Evolutionary conservation across 2,113 vertebrate genomes (phyloP).

Genomic region (Mormyrus lacerda): DNA sequence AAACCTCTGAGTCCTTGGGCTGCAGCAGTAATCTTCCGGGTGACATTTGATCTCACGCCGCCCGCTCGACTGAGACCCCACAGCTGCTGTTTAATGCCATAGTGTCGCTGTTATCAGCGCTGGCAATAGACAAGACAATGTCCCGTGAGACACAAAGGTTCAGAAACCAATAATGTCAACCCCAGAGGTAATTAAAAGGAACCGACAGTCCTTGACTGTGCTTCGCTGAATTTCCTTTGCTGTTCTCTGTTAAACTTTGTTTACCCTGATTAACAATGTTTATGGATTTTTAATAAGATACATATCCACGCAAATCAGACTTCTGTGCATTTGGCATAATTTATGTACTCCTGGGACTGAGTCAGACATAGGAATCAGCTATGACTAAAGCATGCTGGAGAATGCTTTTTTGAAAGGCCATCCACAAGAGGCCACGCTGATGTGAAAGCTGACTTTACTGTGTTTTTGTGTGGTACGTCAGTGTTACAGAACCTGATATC

Average conservation of each 20-base stretch:
- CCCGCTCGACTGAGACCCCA: neutral
- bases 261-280: neutral
- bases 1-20: neutral
- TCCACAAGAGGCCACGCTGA: neutral
- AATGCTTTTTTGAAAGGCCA: neutral
- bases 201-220: neutral
- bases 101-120: neutral
- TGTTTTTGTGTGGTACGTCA: neutral
- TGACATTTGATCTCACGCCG: neutral
- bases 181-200: neutral
- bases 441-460: neutral
- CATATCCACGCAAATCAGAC: neutral
- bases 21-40: neutral
- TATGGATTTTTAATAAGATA: neutral
- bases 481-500: neutral
- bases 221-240: neutral
- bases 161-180: neutral
- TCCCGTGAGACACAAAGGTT: neutral
- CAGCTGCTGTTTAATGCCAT: neutral
- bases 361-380: neutral
- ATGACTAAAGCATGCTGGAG: neutral
- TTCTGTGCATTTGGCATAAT: neutral
- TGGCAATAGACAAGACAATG: too few species aligned
- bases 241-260: neutral
- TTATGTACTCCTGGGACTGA: neutral